These are phyloP conservation scores for Aleiodes sp. DNA, from an alignment of 1,140 invertebrate species.

Conservation along the genomic window DNA sequence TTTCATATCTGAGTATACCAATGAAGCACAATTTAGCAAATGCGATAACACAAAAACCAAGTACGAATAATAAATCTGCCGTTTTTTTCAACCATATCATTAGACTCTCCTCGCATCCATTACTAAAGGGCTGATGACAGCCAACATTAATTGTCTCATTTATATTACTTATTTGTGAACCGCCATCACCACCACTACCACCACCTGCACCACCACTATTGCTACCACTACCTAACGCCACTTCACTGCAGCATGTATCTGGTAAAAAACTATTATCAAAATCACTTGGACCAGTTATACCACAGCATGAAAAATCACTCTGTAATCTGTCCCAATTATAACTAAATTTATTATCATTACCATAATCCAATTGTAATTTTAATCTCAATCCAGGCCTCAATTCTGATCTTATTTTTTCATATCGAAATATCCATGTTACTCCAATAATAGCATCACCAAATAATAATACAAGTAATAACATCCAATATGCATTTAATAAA, in stretches of 20 bases:
- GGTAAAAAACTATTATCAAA: constrained; percentile 65
- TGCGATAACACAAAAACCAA: constrained; percentile 89
- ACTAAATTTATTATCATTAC: constrained; percentile 75
- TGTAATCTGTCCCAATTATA: constrained; percentile 85
- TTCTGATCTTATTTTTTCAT: constrained; percentile 78
- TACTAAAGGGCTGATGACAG: constrained; percentile 54
- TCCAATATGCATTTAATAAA: constrained; percentile 85
- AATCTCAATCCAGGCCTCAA: constrained; percentile 74
- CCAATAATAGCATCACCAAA: constrained; percentile 86
- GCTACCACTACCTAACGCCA: neutral
- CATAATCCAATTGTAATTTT: constrained; percentile 73
- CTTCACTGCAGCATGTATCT: constrained; percentile 65
- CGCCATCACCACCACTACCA: neutral
- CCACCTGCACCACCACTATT: neutral
- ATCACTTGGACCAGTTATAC: constrained; percentile 76
- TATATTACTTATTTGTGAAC: neutral
- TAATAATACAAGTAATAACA: constrained; percentile 80
- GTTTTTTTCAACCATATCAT: constrained; percentile 79
- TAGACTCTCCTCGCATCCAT: constrained; percentile 77
- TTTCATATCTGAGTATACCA: constrained; percentile 85
- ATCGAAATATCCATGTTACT: constrained; percentile 86
- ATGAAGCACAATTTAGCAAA: constrained; percentile 91
- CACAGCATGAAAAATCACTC: constrained; percentile 80
- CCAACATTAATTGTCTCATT: neutral
- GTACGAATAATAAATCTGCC: constrained; percentile 82